Base-by-base conservation (phyloP, 2,113 vertebrate genomes). In the Phaethon lepturus region DNA sequence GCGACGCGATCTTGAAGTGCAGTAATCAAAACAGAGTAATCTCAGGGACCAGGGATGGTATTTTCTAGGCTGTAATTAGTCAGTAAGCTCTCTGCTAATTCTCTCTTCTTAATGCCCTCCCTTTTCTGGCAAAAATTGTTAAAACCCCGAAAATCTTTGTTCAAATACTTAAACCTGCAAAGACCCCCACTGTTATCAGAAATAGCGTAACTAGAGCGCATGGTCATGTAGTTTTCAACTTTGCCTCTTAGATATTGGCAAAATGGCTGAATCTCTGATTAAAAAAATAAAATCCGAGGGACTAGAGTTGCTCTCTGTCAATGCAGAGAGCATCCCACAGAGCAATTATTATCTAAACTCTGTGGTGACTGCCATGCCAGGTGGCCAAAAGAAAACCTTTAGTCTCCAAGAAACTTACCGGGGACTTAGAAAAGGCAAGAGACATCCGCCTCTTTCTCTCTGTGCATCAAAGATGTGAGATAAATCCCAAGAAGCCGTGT, bases 31-130 rank as follows among this genome's bases (percentile, higher is more conserved):
- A 40, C 31, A 68, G 29, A 60, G 50, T 87, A 92, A 75, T 78
- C 60, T 92, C 68, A 58, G 86, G 49, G 56, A 89, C 52, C 16
- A 84, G 40, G 40, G 86, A 62, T 20, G 7, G 17, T 79, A 72
- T 95, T 91, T 94, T 84, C 83, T 73, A 81, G 44, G 53, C 69
- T 85, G 53, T 87, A 96, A 96, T 97, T 95, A 96, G 64, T 76
- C 69, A 66, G 62, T 73, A 56, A 92, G 80, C 40, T 95, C 69
- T 90, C 88, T 81, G 53, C 76, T 91, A 62, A 72, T 92, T 92
- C 58, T 91, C 44, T 86, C 31, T 84, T 80, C 47, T 93, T 55
- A 85, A 24, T 72, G 52, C 44, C 44, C 56, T 91, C 72, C 40
- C 22, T 75, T 66, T 94, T 42, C 45, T 66, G 42, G 52, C 14